Percentiles rank a stretch among this genome's conserved stretches.
These are phyloP conservation scores for Machimus atricapillus DNA, from an alignment of 2,888 invertebrate genomes.

Conservation along the genomic window DNA sequence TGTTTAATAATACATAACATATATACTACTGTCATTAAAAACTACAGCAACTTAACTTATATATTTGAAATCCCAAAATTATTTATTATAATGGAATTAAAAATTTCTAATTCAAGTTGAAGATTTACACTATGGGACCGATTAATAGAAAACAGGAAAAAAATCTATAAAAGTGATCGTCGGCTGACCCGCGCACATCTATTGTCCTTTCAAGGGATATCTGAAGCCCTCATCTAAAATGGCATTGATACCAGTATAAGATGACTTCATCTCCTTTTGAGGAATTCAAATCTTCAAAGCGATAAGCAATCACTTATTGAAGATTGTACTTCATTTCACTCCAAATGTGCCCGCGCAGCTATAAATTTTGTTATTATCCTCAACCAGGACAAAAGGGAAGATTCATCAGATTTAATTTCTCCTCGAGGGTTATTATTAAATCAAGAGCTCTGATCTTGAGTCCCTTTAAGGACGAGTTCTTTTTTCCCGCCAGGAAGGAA, in stretches of 20 bases:
- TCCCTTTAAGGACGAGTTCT: not conserved
- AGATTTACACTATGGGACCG: not conserved
- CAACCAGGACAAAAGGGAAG: not conserved
- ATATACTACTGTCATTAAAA: not conserved
- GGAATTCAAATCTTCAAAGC: not conserved
- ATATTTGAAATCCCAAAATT: no score
- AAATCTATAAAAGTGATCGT: not conserved
- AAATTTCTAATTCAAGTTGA: not conserved
- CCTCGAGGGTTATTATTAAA: not conserved
- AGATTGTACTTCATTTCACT: constrained; percentile 13
- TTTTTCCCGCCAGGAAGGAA: not conserved
- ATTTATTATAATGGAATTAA: not conserved
- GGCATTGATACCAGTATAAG: constrained; percentile 27
- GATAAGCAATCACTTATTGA: constrained; percentile 19
- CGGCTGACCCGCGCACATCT: not conserved
- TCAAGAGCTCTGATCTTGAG: not conserved
- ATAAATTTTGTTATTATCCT: constrained; percentile 31
- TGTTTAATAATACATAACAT: no score
- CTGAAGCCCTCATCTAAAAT: not conserved
- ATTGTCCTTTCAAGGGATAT: constrained; percentile 1
- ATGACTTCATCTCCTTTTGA: not conserved
- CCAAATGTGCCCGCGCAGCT: constrained; percentile 9
- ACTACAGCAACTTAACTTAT: not conserved
- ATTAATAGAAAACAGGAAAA: not conserved
- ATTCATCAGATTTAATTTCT: constrained; percentile 31